Base-by-base conservation (phyloP, 2,113 vertebrate genomes). In the Hipposideros armiger region DNA sequence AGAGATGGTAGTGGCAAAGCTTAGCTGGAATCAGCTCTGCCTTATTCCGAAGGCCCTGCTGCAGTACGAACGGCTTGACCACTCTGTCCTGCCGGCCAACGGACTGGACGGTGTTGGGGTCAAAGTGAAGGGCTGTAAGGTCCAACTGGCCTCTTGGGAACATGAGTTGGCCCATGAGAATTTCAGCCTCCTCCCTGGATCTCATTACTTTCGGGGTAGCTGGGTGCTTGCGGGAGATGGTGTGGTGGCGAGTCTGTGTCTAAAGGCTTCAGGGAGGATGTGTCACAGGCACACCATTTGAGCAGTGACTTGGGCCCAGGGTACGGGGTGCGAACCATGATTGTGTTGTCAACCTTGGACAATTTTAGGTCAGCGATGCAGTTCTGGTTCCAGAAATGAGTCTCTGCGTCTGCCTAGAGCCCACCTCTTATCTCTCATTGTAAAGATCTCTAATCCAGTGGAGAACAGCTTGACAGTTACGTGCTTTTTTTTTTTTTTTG, bases 351-450 rank as follows among this genome's bases (percentile, higher is more conserved):
- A 30, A 0, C 32, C 15, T 62, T 30, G 45, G 17, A 32, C 10
- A 32, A 5, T 32, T 22, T 45, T n/a, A 69, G 36, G 72, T 54
- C 66, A 11, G 9, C 1, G 47, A 36, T 42, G 28, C 24, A 45
- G 82, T 69, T 83, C 62, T 42, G 45, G 30, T 54, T 76, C 60
- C 64, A 28, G 89, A 62, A 70, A 30, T 20, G 56, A 30, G 50
- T 40, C 60, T 88, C 74, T 17, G 40, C 73, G 73, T 42, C 14
- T 4, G 36, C 36, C 86, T 11, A 14, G 52, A 28, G 45, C 72
- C 42, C 11, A 1, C 62, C 32, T 36, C 2, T 0, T 0, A 6
- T 32, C 54, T 36, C 64, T 36, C 66, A 22, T 28, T 52, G 4
- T 9, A 30, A 42, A 60, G 54, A 16, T 58, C 28, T 22, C n/a